These are phyloP conservation scores for Chymomyza costata DNA, from an alignment of 1,140 invertebrate genomes.

Conservation along the genomic window DNA sequence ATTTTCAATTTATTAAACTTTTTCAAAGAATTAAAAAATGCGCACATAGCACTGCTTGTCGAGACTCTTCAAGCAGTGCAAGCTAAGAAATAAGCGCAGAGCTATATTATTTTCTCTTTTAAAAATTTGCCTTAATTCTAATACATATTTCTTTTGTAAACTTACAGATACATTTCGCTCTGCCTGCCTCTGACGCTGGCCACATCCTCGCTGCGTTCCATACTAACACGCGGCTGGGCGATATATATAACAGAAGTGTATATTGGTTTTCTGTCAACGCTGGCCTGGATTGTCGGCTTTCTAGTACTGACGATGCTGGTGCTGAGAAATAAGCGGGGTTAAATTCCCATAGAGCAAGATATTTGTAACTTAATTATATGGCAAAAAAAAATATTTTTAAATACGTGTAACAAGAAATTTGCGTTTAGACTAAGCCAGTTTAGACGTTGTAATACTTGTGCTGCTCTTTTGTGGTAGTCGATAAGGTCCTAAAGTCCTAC, in stretches of 20 bases:
- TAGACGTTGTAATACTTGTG: conserved; percentile 32
- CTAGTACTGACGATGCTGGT: conserved; percentile 88
- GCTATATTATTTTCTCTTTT: background rate
- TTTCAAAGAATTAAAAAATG: too few relatives aligned
- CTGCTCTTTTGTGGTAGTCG: conserved; percentile 6
- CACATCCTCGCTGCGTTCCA: conserved; percentile 90
- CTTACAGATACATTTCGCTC: conserved; percentile 82
- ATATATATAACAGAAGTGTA: conserved; percentile 89
- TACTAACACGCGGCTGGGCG: conserved; percentile 92
- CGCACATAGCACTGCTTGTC: too few relatives aligned
- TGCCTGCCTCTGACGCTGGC: conserved; percentile 93
- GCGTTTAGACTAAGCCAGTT: conserved; percentile 43
- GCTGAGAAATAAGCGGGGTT: conserved; percentile 86
- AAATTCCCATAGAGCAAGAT: conserved; percentile 28
- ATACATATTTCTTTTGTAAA: conserved; percentile 6
- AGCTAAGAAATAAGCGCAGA: too few relatives aligned
- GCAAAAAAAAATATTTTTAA: conserved; percentile 35
- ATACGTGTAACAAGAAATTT: conserved; percentile 26
- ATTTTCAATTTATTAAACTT: background rate
- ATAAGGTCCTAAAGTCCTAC: conserved; percentile 24
- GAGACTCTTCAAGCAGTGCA: too few relatives aligned
- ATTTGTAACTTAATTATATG: conserved; percentile 8
- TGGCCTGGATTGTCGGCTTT: conserved; percentile 92
- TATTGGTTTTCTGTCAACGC: conserved; percentile 89
- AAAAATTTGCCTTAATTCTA: background rate